These are phyloP conservation scores for Tenebrio molitor DNA, from an alignment of 1,140 invertebrate genomes.

Conservation along the genomic window DNA sequence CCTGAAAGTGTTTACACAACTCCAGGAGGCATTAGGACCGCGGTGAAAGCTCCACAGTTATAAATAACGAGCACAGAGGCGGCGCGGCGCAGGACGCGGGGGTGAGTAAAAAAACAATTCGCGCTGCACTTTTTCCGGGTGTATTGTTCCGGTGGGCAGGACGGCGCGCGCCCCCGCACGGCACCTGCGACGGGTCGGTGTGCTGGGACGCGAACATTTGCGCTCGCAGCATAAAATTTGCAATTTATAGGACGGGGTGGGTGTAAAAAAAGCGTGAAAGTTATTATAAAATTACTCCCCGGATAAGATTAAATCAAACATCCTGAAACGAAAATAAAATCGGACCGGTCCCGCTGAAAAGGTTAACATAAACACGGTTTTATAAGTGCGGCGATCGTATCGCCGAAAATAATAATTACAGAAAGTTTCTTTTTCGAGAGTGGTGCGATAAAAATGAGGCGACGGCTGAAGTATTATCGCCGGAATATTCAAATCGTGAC, in stretches of 20 bases:
- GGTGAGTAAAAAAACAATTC: not conserved
- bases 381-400: slow-evolving; percentile 22
- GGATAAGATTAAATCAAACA: slow-evolving; percentile 14
- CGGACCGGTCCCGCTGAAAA: not conserved
- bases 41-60: not conserved
- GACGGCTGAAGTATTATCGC: slow-evolving; percentile 17
- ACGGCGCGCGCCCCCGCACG: too few species aligned
- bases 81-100: not conserved
- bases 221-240: not conserved
- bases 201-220: not conserved
- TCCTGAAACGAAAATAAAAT: slow-evolving; percentile 1
- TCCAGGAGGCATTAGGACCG: not conserved
- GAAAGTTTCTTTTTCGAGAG: not conserved
- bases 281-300: slow-evolving; percentile 5
- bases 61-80: not conserved
- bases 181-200: too few species aligned
- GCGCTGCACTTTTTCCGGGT: too few species aligned
- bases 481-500: slow-evolving; percentile 11
- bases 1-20: slow-evolving; percentile 1
- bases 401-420: slow-evolving; percentile 25
- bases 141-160: too few species aligned
- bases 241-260: not conserved
- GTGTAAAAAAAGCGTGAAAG: slow-evolving; percentile 15
- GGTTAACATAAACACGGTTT: slow-evolving; percentile 26
- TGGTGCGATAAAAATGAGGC: slow-evolving; percentile 4